Percentiles rank a stretch among this genome's conserved stretches.
phyloP scores from a whole-genome alignment of 2,113 vertebrate species.

The Phocoena sinus region DNA sequence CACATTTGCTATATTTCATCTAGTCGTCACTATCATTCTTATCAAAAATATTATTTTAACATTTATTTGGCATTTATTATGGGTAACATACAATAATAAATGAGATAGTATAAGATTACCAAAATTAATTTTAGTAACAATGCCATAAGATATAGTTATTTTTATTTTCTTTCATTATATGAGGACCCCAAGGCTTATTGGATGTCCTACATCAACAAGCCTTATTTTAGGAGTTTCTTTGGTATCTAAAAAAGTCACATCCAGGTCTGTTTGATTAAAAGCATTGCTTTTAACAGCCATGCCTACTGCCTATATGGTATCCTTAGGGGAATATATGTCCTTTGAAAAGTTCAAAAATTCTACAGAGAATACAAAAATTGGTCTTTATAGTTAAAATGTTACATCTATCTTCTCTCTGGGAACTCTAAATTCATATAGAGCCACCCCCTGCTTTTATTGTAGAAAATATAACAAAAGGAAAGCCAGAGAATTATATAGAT shows the following conservation, averaged over 20 bases:
- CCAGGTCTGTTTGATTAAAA: not conserved
- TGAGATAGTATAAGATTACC: not conserved
- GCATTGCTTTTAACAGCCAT: not conserved
- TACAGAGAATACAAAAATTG: not conserved
- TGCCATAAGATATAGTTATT: not conserved
- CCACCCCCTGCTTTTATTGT: not conserved
- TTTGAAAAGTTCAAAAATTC: not conserved
- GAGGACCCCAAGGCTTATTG: not conserved
- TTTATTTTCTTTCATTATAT: not conserved
- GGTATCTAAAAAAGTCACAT: not conserved
- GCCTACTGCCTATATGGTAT: not conserved
- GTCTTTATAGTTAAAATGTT: not conserved
- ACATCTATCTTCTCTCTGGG: not conserved
- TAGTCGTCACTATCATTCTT: not conserved
- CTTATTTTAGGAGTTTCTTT: not conserved
- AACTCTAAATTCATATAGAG: not conserved
- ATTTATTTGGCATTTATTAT: not conserved
- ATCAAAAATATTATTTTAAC: not conserved
- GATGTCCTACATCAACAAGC: not conserved
- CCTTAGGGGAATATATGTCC: not conserved
- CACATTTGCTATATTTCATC: not conserved
- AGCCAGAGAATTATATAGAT: not conserved
- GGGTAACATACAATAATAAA: not conserved
- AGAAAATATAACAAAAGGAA: constrained; percentile 6
- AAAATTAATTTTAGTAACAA: not conserved